Evolutionary conservation across 2,888 invertebrate genomes (phyloP), one percentile per base, ranked within the genome.

Genomic region (Omphaloscelis lunosa): DNA sequence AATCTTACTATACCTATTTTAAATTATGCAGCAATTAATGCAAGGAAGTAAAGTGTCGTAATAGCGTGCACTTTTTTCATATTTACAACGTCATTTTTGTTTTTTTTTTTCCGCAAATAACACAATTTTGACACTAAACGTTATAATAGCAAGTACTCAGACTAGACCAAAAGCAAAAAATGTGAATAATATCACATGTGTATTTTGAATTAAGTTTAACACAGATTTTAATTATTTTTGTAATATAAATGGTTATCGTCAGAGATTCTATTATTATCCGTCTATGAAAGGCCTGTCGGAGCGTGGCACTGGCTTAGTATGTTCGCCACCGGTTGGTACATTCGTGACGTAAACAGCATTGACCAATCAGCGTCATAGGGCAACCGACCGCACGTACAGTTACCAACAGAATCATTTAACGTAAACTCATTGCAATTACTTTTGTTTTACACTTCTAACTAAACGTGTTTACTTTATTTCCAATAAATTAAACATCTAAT

Each of bases 271-370:
- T 77, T 69, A 74, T 76, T 82, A 82, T 72, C 79, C 75, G 75
- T 77, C 59, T 27, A 72, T 51, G n/a, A 72, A 66, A 79, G 41
- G 72, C 41, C 71, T 77, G 56, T 20, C 63, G 39, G 51, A 27
- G 1, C 76, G 61, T 68, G 39, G 72, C 27, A 84, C 81, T 83
- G 72, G 48, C 61, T 53, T 41, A 11, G 34, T 45, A 58, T 17
- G 53, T 48, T 76, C 77, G 75, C 67, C 45, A 70, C 61, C 58
- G 41, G 61, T 79, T 71, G 61, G 63, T 79, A 86, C 51, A 81
- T 45, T 68, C 53, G 61, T 86, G 84, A 82, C 77, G 89, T 77
- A 79, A 80, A 59, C 72, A 72, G 27, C 62, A 81, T 87, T 82
- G 77, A 71, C 78, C 79, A 88, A 89, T 80, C 78, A 77, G 41